Conservation (phyloP, 2,888 invertebrate genomes). For the Steinernema hermaphroditum region DNA sequence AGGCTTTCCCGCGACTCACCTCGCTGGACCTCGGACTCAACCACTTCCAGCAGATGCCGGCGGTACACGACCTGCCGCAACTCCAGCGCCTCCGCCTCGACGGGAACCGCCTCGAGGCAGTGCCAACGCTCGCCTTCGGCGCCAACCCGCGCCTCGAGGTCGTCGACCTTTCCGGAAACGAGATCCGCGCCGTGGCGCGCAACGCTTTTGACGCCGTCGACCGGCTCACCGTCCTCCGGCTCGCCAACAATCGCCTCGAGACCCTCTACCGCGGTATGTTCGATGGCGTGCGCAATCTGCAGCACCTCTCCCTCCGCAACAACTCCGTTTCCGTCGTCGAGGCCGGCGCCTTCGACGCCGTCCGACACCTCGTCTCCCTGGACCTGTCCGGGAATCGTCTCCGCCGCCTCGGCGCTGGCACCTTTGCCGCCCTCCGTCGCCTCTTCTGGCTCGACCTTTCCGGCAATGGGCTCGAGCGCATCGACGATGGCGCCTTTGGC, state of each 20-base stretch:
- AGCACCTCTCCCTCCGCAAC: constrained; percentile 54
- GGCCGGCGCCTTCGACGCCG: constrained; percentile 48
- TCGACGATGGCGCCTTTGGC: constrained; percentile 56
- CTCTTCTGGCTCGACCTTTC: constrained; percentile 64
- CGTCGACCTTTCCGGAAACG: constrained; percentile 74
- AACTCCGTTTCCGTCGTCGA: constrained; percentile 52
- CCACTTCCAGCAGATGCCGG: constrained; percentile 67
- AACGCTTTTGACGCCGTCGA: constrained; percentile 69
- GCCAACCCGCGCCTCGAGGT: constrained; percentile 74
- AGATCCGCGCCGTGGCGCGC: constrained; percentile 56
- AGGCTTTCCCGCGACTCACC: constrained; percentile 10
- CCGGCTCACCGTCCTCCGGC: constrained; percentile 76
- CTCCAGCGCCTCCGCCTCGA: constrained; percentile 74
- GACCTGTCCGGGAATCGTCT: constrained; percentile 74
- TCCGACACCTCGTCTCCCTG: constrained; percentile 53
- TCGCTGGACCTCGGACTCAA: not conserved
- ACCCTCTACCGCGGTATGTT: constrained; percentile 53
- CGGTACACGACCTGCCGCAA: constrained; percentile 78
- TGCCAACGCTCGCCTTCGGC: constrained; percentile 81
- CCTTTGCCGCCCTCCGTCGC: constrained; percentile 50
- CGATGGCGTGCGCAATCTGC: constrained; percentile 76
- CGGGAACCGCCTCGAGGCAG: constrained; percentile 73
- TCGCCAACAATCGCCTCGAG: constrained; percentile 75
- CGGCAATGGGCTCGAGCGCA: constrained; percentile 52
- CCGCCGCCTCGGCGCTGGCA: constrained; percentile 74